Evolutionary conservation across 2,888 invertebrate species (phyloP).

Genomic region (Pantelozetes paolii): DNA sequence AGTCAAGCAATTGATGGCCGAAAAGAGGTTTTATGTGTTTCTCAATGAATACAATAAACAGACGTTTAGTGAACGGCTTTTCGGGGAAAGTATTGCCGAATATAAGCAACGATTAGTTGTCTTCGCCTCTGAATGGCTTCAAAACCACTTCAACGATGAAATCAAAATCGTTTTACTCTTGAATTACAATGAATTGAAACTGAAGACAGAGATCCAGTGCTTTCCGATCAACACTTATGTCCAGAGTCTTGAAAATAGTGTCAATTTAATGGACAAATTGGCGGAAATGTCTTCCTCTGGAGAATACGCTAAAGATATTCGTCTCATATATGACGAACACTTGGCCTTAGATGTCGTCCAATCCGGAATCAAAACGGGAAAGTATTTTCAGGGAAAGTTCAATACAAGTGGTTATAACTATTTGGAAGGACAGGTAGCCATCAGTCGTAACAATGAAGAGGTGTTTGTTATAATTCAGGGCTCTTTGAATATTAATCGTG

Average conservation of each 20-base stretch:
- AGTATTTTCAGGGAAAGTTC: conserved; percentile 66
- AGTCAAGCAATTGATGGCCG: conserved; percentile 72
- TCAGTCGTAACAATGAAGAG: conserved; percentile 72
- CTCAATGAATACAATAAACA: conserved; percentile 95
- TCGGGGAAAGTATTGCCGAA: conserved; percentile 80
- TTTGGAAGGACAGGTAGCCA: conserved; percentile 71
- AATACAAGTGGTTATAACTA: conserved; percentile 85
- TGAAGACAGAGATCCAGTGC: conserved; percentile 59
- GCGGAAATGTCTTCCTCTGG: conserved; percentile 46
- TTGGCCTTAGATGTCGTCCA: conserved; percentile 71
- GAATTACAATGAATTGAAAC: conserved; percentile 74
- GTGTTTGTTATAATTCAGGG: conserved; percentile 72
- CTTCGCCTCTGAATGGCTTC: conserved; percentile 75
- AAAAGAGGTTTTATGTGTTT: conserved; percentile 81
- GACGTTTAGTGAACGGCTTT: conserved; percentile 66
- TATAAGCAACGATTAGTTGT: conserved; percentile 87
- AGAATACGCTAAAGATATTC: conserved; percentile 36
- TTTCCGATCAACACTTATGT: conserved; percentile 62
- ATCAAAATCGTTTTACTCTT: conserved; percentile 67
- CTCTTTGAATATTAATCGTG: conserved; percentile 77
- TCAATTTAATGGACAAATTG: conserved; percentile 74
- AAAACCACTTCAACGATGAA: conserved; percentile 61
- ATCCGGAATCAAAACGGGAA: conserved; percentile 70
- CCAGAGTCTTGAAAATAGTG: conserved; percentile 63
- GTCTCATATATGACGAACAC: conserved; percentile 72